A percentile compares a stretch with the other conserved stretches of the same genome.
Evolutionary conservation across 2,888 invertebrate species (phyloP).

Genomic region (Achlya flavicornis): DNA sequence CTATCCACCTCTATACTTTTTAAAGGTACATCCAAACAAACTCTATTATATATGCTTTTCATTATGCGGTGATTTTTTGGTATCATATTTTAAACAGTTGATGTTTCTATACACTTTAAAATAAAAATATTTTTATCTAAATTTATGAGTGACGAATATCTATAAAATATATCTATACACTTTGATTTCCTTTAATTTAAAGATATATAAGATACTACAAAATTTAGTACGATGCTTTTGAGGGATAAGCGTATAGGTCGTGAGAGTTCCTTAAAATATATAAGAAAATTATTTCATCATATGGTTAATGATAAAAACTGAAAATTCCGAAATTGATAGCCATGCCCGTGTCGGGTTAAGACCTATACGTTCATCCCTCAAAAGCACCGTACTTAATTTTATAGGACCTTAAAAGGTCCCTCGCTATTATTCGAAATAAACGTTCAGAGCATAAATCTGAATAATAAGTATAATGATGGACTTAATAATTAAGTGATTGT

Average conservation of each 20-base stretch:
- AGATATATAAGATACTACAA: neutral
- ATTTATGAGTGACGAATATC: neutral
- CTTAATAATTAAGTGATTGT: too few relatives aligned
- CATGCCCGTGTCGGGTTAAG: too few relatives aligned
- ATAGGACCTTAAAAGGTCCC: neutral
- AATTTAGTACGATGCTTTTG: too few relatives aligned
- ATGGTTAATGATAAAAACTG: too few relatives aligned
- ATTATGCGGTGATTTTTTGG: neutral
- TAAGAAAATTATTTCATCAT: too few relatives aligned
- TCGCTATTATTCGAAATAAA: neutral
- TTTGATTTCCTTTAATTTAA: neutral
- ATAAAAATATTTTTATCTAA: neutral
- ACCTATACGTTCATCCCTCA: too few relatives aligned
- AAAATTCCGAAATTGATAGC: too few relatives aligned
- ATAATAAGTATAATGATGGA: too few relatives aligned
- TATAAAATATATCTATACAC: neutral
- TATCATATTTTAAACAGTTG: neutral
- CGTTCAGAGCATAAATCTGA: neutral
- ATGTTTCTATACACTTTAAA: neutral
- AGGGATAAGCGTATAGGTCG: too few relatives aligned
- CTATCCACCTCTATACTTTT: neutral
- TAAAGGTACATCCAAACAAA: neutral
- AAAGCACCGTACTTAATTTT: too few relatives aligned
- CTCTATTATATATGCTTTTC: neutral
- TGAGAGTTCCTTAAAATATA: too few relatives aligned